Evolutionary conservation across 1,140 invertebrate species (phyloP), one percentile per base, ranked within the genome.

Genomic region (Zaprionus africanus): DNA sequence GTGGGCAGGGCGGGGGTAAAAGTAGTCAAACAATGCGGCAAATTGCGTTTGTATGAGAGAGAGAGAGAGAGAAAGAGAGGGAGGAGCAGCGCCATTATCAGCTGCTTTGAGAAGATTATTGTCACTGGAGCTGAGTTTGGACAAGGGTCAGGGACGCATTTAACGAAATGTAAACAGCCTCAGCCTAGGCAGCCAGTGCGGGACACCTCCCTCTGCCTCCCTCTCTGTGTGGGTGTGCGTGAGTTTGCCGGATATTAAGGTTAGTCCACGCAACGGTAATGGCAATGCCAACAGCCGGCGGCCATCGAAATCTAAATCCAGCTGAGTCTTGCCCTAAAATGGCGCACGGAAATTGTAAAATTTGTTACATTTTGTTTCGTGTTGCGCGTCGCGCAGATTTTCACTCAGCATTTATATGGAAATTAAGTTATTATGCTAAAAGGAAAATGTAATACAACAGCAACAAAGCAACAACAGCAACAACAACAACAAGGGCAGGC

Each of bases 291-390:
- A 90, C 84, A 81, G 84, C 83, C 84, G 73, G n/a, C 70, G 74
- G 84, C 74, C 72, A 62, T 70, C 41, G 36, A 64, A 58, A 72
- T 78, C 34, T 67, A 76, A 70, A 68, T 68, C 60, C 61, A 70
- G 72, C 67, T 38, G 60, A 70, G 65, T 63, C 65, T 56, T 64
- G 49, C 5, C 34, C 24, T 28, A 58, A 75, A 86, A 82, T 73
- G 79, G 71, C 76, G 70, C 73, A 66, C 78, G 84, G 85, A 87
- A 87, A 88, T 87, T 88, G 81, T 88, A 79, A 76, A 84, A 87
- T 87, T 87, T 87, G 83, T 88, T 78, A 77, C 73, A 78, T 83
- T 88, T 87, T 81, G 57, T 49, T 60, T 54, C 4, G 57, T 76
- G 69, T 66, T 73, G 38, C 68, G n/a, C 57, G 57, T 24, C 41